These are phyloP conservation scores for Pseudoips prasinana DNA, from an alignment of 2,888 invertebrate genomes.

Conservation along the genomic window DNA sequence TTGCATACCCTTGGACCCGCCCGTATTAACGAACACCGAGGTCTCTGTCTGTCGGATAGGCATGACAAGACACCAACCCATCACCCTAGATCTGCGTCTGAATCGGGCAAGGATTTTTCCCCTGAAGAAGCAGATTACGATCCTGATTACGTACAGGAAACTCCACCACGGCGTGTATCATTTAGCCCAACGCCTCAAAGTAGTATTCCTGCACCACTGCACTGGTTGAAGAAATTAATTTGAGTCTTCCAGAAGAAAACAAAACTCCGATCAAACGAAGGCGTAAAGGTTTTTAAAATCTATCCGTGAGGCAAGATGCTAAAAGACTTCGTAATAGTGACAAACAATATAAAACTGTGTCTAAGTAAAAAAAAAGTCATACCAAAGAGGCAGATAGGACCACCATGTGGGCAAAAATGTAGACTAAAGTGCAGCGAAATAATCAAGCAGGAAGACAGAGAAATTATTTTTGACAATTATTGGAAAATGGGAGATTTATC, in stretches of 20 bases:
- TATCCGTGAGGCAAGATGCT: slow-evolving; percentile 4
- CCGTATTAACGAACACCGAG: too few relatives aligned
- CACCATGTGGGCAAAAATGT: slow-evolving; percentile 14
- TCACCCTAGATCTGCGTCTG: too few relatives aligned
- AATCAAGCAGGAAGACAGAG: slow-evolving; percentile 18
- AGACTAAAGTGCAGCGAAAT: slow-evolving; percentile 20
- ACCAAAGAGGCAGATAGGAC: slow-evolving; percentile 11
- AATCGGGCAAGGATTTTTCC: slow-evolving; percentile 14
- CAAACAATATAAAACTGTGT: slow-evolving; percentile 8
- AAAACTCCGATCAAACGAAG: slow-evolving; percentile 8
- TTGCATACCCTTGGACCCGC: too few relatives aligned
- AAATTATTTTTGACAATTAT: slow-evolving; percentile 12
- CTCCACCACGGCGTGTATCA: slow-evolving; percentile 10
- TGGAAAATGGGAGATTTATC: slow-evolving; percentile 10
- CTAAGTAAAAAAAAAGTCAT: too few relatives aligned
- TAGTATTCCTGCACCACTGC: slow-evolving; percentile 1
- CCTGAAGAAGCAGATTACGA: slow-evolving; percentile 11
- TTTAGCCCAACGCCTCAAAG: slow-evolving; percentile 11
- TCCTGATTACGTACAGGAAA: slow-evolving; percentile 11
- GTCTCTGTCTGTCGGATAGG: too few relatives aligned
- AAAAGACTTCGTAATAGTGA: slow-evolving; percentile 11
- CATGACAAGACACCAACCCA: too few relatives aligned
- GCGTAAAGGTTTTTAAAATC: slow-evolving; percentile 4
- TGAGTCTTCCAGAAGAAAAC: slow-evolving; percentile 2
- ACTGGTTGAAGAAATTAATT: slow-evolving; percentile 8